Base-by-base conservation (phyloP, 2,888 invertebrate genomes). In the Ormyrus labotus region DNA sequence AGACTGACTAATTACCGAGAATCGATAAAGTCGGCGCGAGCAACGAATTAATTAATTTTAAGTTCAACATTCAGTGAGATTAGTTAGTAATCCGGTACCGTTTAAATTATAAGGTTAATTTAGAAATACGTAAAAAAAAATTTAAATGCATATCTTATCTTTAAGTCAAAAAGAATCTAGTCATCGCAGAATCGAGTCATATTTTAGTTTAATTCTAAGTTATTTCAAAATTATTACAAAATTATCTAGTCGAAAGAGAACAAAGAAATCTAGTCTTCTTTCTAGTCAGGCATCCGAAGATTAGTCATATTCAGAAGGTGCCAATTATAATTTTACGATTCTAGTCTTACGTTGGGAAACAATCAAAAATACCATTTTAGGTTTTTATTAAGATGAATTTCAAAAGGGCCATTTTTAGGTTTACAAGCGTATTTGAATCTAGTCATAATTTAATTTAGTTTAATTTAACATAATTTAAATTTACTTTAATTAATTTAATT, bases 51-150 rank as follows among this genome's bases (percentile, higher is more conserved):
- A 48, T 64, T 57, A 34, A 34, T 34, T 60, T 80, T 85, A 79
- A 81, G 77, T 34, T 34, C 48, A 58, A 51, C 60, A 48, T 48
- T 75, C 83, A 85, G 85, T 85, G 84, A 85, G 85, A 84, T 83
- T 85, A 84, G 78, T 47, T 81, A 70, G 70, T 81, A 84, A 81
- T 47, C 63, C 57, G 70, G 19, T 45, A 60, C 53, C 13, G 11
- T 78, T 51, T 47, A 63, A 34, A 34, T 34, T 34, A 58, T 68
- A 45, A 45, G 19, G 68, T 72, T 70, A 45, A 50, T 48, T n/a
- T 34, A 34, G 3, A 34, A 34, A 34, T 34, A 34, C 34, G 34
- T 4, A 34, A 34, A 34, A 34, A 11, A 73, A 19, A 76, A 19
- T 13, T 71, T 7, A 64, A 71, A 69, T 72, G 69, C 78, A 80